Base-by-base conservation (phyloP, 2,113 vertebrate genomes). In the Ginglymostoma cirratum region DNA sequence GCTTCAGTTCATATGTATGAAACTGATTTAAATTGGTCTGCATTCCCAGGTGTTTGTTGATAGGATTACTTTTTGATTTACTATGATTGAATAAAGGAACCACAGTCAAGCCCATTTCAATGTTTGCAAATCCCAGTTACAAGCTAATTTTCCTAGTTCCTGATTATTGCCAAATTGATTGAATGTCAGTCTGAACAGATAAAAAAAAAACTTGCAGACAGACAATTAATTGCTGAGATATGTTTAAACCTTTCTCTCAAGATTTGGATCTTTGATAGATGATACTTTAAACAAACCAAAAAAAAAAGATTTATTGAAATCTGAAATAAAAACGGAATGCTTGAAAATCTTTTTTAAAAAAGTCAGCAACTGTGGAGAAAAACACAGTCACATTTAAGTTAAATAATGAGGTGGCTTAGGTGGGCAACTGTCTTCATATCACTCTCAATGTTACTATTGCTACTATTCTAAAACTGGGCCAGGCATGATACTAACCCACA, bases 101-200 rank as follows among this genome's bases (percentile, higher is more conserved):
- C 61, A 38, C 34, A 66, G 89, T 93, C 15, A 38, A 93, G n/a
- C 17, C 89, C n/a, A 67, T 66, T 93, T 93, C 15, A 34, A 42
- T 93, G 34, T 67, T 66, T 67, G 89, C 7, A 66, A 90, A 92
- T 65, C 30, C 89, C 89, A 23, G 34, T 93, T 67, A 34, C 55
- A 93, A 38, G 89, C 19, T 66, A n/a, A 19, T 93, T 93, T 93
- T 42, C 61, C 61, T n/a, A 93, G n/a, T 93, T 66, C 61, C 21
- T 93, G 19, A 93, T 93, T 93, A 93, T 65, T 93, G 89, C 38
- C 34, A 66, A 42, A 66, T 67, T 42, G 89, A 93, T 66, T 93
- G 34, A 93, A 93, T 38, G n/a, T 66, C 6, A 66, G 61, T 38
- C 65, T 66, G 61, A 67, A 93, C 89, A 66, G 55, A 93, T 65